These are phyloP conservation scores for Lamellibrachia satsuma DNA, from an alignment of 2,888 invertebrate species.

Conservation along the genomic window DNA sequence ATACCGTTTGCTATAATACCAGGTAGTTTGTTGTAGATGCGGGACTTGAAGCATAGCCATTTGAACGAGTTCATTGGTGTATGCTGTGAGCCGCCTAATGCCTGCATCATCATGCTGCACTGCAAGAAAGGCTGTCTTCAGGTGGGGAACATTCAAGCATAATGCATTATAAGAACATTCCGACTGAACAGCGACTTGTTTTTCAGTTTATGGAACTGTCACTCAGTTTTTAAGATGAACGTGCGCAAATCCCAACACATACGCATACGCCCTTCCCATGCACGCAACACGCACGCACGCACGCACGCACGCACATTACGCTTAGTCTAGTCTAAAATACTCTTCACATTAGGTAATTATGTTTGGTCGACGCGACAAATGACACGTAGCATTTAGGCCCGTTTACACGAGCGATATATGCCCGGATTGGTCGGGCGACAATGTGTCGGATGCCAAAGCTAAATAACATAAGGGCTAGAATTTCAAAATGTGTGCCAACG, in stretches of 20 bases:
- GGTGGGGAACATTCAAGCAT: background rate
- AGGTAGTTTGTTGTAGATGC: background rate
- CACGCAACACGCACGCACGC: no score
- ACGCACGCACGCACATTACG: no score
- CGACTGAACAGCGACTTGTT: background rate
- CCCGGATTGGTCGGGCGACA: no score
- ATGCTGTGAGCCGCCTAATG: background rate
- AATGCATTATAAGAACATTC: background rate
- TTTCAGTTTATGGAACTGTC: background rate
- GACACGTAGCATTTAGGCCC: background rate
- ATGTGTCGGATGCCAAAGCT: no score
- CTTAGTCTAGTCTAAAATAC: background rate
- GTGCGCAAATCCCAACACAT: no score
- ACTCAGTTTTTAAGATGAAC: background rate
- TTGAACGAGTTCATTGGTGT: constrained; percentile 6
- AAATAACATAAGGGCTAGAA: background rate
- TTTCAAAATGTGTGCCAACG: background rate
- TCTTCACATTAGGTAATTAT: background rate
- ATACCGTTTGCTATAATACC: background rate
- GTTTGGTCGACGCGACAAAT: background rate
- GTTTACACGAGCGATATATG: no score
- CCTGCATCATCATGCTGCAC: background rate
- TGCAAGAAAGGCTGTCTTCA: background rate
- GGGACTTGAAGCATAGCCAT: background rate
- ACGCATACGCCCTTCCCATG: no score